phyloP scores from a whole-genome alignment of 1,140 invertebrate genomes.

The Hyles euphorbiae region DNA sequence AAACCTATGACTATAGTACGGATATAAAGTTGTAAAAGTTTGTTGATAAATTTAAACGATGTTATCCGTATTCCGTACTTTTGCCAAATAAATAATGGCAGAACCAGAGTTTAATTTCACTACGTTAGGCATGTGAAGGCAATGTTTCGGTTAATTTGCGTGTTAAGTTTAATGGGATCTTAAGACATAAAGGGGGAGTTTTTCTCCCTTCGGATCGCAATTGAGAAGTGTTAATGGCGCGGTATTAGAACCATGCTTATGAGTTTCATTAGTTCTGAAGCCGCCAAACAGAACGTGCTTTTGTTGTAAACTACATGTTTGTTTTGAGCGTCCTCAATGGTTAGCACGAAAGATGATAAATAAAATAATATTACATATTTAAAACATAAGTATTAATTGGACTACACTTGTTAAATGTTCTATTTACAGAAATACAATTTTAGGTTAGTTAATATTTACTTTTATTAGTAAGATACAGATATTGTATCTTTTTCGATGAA shows the following conservation, averaged over 20 bases:
- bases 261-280: constrained; percentile 66
- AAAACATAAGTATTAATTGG: too few species aligned
- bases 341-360: too few species aligned
- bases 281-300: constrained; percentile 59
- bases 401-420: too few species aligned
- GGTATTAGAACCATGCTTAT: constrained; percentile 64
- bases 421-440: too few species aligned
- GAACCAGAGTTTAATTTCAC: constrained; percentile 9
- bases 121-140: constrained; percentile 4
- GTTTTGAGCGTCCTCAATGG: constrained; percentile 29
- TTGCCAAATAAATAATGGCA: constrained; percentile 19
- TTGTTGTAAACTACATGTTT: constrained; percentile 66
- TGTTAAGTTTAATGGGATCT: constrained; percentile 56
- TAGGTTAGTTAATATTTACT: too few species aligned
- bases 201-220: constrained; percentile 54
- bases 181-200: constrained; percentile 39
- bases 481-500: too few species aligned
- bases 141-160: constrained; percentile 50
- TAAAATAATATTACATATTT: too few species aligned
- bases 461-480: too few species aligned
- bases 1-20: not conserved
- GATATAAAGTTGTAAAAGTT: too few species aligned
- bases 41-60: too few species aligned
- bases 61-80: not conserved
- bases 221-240: constrained; percentile 58